Conservation (phyloP, 92 coral and sea anemone genomes). For the Micromussa lordhowensis region DNA sequence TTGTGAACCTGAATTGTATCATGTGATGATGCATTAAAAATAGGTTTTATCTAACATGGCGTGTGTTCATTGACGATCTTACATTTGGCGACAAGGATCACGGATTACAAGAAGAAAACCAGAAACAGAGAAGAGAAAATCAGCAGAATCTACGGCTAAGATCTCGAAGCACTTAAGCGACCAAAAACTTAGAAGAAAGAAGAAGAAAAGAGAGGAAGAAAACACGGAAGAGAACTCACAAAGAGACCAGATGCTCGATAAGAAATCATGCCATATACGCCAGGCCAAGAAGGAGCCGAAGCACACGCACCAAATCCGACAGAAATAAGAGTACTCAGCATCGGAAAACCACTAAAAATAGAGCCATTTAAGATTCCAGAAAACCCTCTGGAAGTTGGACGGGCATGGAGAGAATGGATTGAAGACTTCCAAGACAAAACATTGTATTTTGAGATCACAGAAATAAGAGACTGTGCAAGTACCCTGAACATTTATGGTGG, state of each 20-base stretch:
- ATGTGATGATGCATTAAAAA: neutral
- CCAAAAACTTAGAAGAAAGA: conserved; percentile 25
- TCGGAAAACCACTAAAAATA: too few species aligned
- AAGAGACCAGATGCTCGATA: conserved; percentile 22
- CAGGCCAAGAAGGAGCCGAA: conserved; percentile 23
- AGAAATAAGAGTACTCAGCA: too few species aligned
- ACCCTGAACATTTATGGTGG: too few species aligned
- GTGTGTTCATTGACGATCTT: too few species aligned
- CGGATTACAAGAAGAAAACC: conserved; percentile 27
- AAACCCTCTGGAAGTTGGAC: too few species aligned
- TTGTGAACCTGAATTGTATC: too few species aligned
- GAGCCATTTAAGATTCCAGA: too few species aligned
- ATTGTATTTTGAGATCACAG: too few species aligned
- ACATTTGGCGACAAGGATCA: conserved; percentile 2
- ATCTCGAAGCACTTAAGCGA: conserved; percentile 20
- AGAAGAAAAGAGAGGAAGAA: conserved; percentile 31
- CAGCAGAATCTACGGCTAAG: conserved; percentile 14
- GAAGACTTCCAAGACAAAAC: too few species aligned
- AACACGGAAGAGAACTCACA: conserved; percentile 3
- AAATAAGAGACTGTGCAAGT: too few species aligned
- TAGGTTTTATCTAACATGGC: conserved; percentile 21
- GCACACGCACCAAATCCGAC: conserved; percentile 3
- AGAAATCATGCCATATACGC: conserved; percentile 27
- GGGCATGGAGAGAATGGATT: too few species aligned
- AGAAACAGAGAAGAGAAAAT: conserved; percentile 1